These are phyloP conservation scores for Apolygus lucorum DNA, from an alignment of 1,140 invertebrate genomes.

Conservation along the genomic window DNA sequence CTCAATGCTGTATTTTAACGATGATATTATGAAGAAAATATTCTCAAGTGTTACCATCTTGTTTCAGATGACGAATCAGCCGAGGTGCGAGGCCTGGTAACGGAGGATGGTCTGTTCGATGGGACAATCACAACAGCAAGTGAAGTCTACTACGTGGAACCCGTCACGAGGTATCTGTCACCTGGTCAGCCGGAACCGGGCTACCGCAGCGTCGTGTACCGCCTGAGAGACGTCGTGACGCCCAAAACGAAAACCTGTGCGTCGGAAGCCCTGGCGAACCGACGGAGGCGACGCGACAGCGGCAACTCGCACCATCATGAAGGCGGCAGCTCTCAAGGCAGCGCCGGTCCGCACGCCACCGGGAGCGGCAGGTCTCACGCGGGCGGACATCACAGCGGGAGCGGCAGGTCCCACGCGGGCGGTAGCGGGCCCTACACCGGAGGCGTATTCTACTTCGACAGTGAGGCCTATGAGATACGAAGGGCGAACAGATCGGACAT, in stretches of 20 bases:
- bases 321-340: not conserved
- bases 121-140: slow-evolving; percentile 66
- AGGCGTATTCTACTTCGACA: slow-evolving; percentile 25
- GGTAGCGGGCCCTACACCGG: slow-evolving; percentile 5
- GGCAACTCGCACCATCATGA: not conserved
- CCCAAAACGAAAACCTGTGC: slow-evolving; percentile 24
- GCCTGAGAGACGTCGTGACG: slow-evolving; percentile 60
- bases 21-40: too few species aligned
- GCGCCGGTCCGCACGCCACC: too few species aligned
- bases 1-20: too few species aligned
- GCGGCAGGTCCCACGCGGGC: too few species aligned
- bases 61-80: slow-evolving; percentile 72
- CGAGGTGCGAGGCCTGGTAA: slow-evolving; percentile 75
- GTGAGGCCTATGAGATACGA: slow-evolving; percentile 25
- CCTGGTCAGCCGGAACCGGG: slow-evolving; percentile 36
- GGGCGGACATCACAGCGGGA: too few species aligned
- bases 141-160: slow-evolving; percentile 81
- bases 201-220: slow-evolving; percentile 76
- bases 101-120: slow-evolving; percentile 78
- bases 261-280: slow-evolving; percentile 20
- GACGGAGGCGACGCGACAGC: slow-evolving; percentile 7
- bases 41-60: slow-evolving; percentile 25
- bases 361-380: too few species aligned
- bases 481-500: slow-evolving; percentile 22
- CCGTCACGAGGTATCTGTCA: slow-evolving; percentile 57